These are phyloP conservation scores for Hydriomena furcata DNA, from an alignment of 2,888 invertebrate genomes.

Conservation along the genomic window DNA sequence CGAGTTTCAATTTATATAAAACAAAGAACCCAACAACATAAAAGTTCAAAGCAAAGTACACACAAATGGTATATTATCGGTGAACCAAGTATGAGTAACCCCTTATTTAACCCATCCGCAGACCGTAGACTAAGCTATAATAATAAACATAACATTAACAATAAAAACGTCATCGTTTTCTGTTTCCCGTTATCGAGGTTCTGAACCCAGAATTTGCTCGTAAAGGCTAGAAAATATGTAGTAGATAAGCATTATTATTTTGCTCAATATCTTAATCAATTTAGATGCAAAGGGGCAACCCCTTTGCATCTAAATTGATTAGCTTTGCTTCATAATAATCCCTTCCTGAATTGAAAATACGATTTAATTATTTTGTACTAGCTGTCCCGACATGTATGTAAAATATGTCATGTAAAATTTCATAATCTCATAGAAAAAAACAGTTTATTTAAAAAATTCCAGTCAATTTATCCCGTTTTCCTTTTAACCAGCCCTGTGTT, in stretches of 20 bases:
- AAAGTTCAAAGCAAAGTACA: constrained; percentile 5
- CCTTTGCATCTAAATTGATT: too few species aligned
- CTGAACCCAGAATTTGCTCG: constrained; percentile 6
- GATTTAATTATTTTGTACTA: too few species aligned
- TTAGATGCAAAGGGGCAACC: too few species aligned
- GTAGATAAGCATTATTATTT: not conserved
- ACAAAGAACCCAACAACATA: constrained; percentile 7
- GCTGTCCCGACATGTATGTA: too few species aligned
- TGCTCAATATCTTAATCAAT: not conserved
- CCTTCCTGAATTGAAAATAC: not conserved
- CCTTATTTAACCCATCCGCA: constrained; percentile 19
- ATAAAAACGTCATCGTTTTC: constrained; percentile 19
- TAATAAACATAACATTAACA: constrained; percentile 24
- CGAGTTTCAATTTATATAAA: too few species aligned
- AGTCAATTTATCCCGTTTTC: too few species aligned
- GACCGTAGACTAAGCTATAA: constrained; percentile 17
- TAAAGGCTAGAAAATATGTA: constrained; percentile 11
- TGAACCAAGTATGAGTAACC: constrained; percentile 8
- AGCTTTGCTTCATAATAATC: constrained; percentile 1
- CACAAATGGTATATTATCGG: constrained; percentile 5
- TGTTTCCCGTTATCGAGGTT: constrained; percentile 10
- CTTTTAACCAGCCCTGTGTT: too few species aligned
- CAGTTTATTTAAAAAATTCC: too few species aligned
- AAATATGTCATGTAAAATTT: too few species aligned
- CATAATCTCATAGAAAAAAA: too few species aligned